Evolutionary conservation across 2,113 vertebrate genomes (phyloP), one percentile per base, ranked within the genome.

Genomic region (Phyllostomus discolor): DNA sequence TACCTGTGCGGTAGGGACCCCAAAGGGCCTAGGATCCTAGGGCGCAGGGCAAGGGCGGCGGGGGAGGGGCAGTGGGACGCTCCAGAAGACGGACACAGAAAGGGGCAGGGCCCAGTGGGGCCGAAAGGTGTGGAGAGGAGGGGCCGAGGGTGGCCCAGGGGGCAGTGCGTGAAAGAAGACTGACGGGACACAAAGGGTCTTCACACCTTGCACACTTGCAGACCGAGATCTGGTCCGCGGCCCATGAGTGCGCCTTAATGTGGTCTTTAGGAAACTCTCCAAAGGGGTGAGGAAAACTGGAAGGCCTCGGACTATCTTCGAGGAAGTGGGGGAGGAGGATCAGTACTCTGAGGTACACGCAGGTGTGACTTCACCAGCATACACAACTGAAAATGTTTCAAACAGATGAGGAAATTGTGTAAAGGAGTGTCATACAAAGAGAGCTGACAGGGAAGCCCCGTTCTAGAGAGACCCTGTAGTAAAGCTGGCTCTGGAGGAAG

Each of bases 1-100:
- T 43, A 67, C 41, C 35, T 26, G 31, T 31, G 24, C 16, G 0
- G 16, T 7, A 1, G 1, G 52, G 50, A 59, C 15, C 26, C 16
- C 8, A 0, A 22, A 70, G 4, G 3, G 10, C 26, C 1, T 9
- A 5, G 26, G 20, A 64, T 75, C 43, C 41, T 10, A 4, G 28
- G 8, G 26, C 10, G 14, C 5, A 0, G 26, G 26, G n/a, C 4
- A 0, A 7, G 35, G 22, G 31, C 4, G 0, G 19, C 35, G 19
- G 24, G 15, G 28, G 35, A 11, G 31, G 28, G n/a, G 67, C 26
- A 26, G 33, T 1, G 1, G 43, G 50, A 8, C 14, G 24, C 10
- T 28, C 28, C 0, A 35, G 3, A 7, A 1, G 41, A 43, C 7
- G 0, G 35, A 31, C 59, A 20, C 75, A 11, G 24, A 19, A 7